Evolutionary conservation across 1,140 invertebrate genomes (phyloP).

Genomic region (Micrasema longulum): DNA sequence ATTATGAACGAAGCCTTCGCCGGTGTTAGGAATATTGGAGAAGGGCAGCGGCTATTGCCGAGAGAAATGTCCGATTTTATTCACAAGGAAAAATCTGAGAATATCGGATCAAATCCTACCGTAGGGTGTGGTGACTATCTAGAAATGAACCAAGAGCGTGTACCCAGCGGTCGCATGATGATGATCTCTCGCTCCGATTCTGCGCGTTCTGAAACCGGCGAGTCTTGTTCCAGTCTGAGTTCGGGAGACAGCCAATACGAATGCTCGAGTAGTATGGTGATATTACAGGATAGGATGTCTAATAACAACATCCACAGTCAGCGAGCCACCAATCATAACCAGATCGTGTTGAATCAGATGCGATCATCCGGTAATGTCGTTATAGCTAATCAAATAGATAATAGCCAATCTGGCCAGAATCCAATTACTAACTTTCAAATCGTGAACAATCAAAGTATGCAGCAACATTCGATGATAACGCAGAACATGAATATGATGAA

Average conservation of each 20-base stretch:
- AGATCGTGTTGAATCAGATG: conserved; percentile 55
- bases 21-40: conserved; percentile 41
- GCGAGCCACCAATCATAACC: conserved; percentile 47
- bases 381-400: conserved; percentile 42
- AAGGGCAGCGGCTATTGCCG: conserved; percentile 41
- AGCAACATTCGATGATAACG: conserved; percentile 67
- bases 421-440: conserved; percentile 64
- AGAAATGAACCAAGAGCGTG: conserved; percentile 41
- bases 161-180: conserved; percentile 5
- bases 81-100: conserved; percentile 41
- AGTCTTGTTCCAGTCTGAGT: conserved; percentile 51
- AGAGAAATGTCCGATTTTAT: conserved; percentile 42
- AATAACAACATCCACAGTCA: conserved; percentile 32
- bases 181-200: conserved; percentile 45
- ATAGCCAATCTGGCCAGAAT: conserved; percentile 4
- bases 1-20: conserved; percentile 45
- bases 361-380: conserved; percentile 59
- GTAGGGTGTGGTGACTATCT: conserved; percentile 38
- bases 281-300: conserved; percentile 42
- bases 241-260: conserved; percentile 48
- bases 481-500: conserved; percentile 68
- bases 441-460: conserved; percentile 64
- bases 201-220: conserved; percentile 48
- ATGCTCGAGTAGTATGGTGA: conserved; percentile 44
- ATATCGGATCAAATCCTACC: conserved; percentile 2